phyloP scores from a whole-genome alignment of 2,888 invertebrate genomes.

The Drosophila mulleri region DNA sequence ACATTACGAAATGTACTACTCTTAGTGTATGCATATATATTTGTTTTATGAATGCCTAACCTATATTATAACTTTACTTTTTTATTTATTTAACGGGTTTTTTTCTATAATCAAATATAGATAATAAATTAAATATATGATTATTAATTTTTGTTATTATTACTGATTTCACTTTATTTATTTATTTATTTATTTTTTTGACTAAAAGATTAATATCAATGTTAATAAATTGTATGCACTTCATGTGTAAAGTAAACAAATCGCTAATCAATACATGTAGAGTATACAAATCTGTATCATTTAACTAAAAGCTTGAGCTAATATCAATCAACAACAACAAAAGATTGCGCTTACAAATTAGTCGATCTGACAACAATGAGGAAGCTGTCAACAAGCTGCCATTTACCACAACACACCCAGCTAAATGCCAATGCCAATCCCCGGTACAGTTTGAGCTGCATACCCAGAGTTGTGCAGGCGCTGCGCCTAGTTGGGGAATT shows the following conservation, averaged over 20 bases:
- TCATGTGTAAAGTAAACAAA: neutral
- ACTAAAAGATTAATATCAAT: too few species aligned
- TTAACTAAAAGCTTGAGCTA: neutral
- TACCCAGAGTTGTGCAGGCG: constrained; percentile 28
- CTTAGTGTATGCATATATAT: too few species aligned
- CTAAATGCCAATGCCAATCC: constrained; percentile 5
- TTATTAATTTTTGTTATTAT: too few species aligned
- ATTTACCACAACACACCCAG: constrained; percentile 22
- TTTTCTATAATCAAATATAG: too few species aligned
- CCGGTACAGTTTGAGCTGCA: constrained; percentile 23
- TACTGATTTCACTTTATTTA: neutral
- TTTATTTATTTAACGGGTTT: too few species aligned
- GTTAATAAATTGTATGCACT: neutral
- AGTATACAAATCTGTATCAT: constrained; percentile 5
- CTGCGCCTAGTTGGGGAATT: constrained; percentile 3
- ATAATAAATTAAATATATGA: too few species aligned
- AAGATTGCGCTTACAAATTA: constrained; percentile 41
- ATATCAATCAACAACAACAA: constrained; percentile 30
- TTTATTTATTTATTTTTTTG: neutral
- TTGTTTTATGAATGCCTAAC: too few species aligned
- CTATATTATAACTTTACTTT: too few species aligned
- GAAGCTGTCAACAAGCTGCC: constrained; percentile 36
- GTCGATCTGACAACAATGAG: constrained; percentile 42
- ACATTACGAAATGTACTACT: too few species aligned
- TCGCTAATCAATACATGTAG: neutral